Base-by-base conservation (phyloP, 2,797 vertebrate species). In the Megalops cyprinoides region DNA sequence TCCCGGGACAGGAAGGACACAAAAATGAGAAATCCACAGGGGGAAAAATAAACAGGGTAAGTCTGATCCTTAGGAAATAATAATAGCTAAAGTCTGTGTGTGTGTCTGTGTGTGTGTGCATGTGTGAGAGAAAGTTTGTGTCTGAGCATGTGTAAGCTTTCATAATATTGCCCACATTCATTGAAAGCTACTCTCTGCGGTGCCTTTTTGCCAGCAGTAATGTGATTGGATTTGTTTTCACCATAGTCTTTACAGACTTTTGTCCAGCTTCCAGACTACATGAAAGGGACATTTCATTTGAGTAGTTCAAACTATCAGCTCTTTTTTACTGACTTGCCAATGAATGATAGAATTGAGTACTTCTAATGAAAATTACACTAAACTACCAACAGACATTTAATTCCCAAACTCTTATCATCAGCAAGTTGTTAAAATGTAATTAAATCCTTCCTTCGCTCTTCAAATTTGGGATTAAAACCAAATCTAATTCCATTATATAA, bases 291-390 rank as follows among this genome's bases (percentile, higher is more conserved):
- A 48, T 48, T 74, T 74, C 10, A 81, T 82, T 81, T 79, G 46
- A 75, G 73, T 44, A 15, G 76, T 34, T 67, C 69, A 75, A 84
- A 79, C 78, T 73, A 49, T 48, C 53, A 46, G 74, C 74, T 78
- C 78, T 55, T 75, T 62, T 37, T 62, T 34, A 78, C 44, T 42
- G 0, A 73, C 44, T 34, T 85, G n/a, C 7, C 74, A 39, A 83
- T 65, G 58, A 79, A 82, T 76, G 75, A 51, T n/a, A n/a, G 82
- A 75, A 73, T 80, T 48, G 76, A 0, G 34, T 31, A 79, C 74
- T 85, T 77, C 37, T 83, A 86, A 79, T 75, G 84, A 78, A 78
- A 84, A 85, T 67, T 46, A 76, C 76, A 75, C 65, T 73, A 76
- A 60, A 51, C 20, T n/a, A 39, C 34, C 42, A 80, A 51, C 73